Conservation (phyloP, 2,113 vertebrate genomes). For the Triplophysa siluroides region DNA sequence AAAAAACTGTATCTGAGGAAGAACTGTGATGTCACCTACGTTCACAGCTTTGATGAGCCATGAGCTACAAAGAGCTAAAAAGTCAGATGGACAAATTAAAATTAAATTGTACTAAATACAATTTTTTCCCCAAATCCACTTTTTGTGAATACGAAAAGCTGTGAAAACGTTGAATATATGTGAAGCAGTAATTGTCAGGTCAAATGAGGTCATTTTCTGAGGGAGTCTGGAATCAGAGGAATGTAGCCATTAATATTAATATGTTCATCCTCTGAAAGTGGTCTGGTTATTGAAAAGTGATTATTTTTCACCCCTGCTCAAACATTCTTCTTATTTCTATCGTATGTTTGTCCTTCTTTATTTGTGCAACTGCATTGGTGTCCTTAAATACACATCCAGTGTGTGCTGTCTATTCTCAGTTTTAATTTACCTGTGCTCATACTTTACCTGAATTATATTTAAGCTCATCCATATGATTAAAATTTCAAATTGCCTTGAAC, state of each 20-base stretch:
- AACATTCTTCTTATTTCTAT: not conserved
- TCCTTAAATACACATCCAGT: slow-evolving; percentile 11
- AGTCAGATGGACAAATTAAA: not conserved
- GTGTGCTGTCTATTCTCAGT: not conserved
- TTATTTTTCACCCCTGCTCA: slow-evolving; percentile 2
- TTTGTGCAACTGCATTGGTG: not conserved
- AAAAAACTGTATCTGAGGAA: not conserved
- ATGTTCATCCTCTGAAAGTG: slow-evolving; percentile 25
- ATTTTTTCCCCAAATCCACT: not conserved
- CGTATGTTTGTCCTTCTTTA: not conserved
- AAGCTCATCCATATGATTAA: not conserved
- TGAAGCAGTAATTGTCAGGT: slow-evolving; percentile 14
- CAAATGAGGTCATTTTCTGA: slow-evolving; percentile 4
- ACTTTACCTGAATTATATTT: not conserved
- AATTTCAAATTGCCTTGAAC: not conserved
- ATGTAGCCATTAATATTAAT: slow-evolving; percentile 34
- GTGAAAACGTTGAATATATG: slow-evolving; percentile 28
- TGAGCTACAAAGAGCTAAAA: not conserved
- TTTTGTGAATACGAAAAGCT: slow-evolving; percentile 6
- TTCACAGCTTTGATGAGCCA: not conserved
- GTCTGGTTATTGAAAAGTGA: slow-evolving; percentile 30
- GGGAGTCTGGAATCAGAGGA: slow-evolving; percentile 20
- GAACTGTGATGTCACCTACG: not conserved
- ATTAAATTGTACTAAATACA: not conserved
- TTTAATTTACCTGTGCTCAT: not conserved